Base-by-base conservation (phyloP, 2,888 invertebrate species). In the Melanostoma mellinum region DNA sequence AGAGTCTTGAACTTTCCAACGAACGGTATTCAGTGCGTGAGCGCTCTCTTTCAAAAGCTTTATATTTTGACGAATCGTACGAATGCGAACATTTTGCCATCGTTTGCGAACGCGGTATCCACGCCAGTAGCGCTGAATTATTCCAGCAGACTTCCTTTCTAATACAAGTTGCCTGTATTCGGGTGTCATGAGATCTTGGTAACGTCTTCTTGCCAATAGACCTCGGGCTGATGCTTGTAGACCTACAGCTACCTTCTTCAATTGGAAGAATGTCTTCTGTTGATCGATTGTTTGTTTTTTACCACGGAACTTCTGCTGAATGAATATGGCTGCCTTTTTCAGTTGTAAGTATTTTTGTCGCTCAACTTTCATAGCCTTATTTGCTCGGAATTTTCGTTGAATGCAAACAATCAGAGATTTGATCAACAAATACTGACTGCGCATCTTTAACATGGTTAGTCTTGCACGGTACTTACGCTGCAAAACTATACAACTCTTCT, bases 101-200 rank as follows among this genome's bases (percentile, higher is more conserved):
- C 87, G 87, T 10, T 87, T 87, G 6, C 91, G 89, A 3, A 87
- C 91, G 33, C 87, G 88, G 87, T 93, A 92, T 0, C 93, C 94
- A 2, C 93, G 92, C 91, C 93, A 93, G 55, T 92, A 89, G 3
- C 93, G 92, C 92, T 95, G 95, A 87, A 95, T 95, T 87, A 92
- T 92, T 2, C 92, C 92, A 8, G 94, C 94, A 3, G 95, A 94
- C 84, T 91, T 91, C 85, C 91, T 89, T 38, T 88, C 90, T 65
- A 88, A 90, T 69, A 90, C 88, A 56, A 92, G 89, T 86, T 92
- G 92, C 86, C 89, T 91, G 75, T 90, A 90, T 88, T 92, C 92
- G 1, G 91, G 88, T 79, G 92, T 92, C 88, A 90, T 92, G 79
- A 92, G 91, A n/a, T 86, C 86, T 87, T 92, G 88, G 77, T 93